phyloP scores from a whole-genome alignment of 2,888 invertebrate species.

The Quadriops clusia region DNA sequence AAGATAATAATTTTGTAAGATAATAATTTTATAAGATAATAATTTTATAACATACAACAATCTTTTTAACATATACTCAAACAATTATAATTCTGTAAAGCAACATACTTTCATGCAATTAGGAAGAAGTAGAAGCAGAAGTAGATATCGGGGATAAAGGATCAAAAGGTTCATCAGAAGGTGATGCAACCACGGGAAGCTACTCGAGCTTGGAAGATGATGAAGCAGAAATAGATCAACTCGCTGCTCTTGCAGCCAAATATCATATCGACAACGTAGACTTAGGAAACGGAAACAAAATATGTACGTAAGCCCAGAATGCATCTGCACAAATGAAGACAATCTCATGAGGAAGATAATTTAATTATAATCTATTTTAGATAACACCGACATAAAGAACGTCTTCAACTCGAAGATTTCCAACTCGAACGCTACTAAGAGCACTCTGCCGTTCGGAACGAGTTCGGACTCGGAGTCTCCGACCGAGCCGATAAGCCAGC shows the following conservation, averaged over 20 bases:
- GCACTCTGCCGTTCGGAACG: constrained; percentile 29
- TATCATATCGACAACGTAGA: constrained; percentile 35
- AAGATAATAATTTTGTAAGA: too few relatives aligned
- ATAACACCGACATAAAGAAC: constrained; percentile 11
- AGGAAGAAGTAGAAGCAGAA: constrained; percentile 26
- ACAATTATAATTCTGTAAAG: background rate
- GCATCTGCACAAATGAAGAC: constrained; percentile 3
- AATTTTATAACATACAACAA: too few relatives aligned
- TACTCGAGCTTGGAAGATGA: constrained; percentile 44
- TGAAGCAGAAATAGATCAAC: constrained; percentile 36
- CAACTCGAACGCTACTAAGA: constrained; percentile 12
- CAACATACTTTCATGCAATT: constrained; percentile 10
- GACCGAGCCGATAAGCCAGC: constrained; percentile 40
- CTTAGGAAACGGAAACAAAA: constrained; percentile 36
- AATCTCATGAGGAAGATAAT: constrained; percentile 9
- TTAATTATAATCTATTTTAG: constrained; percentile 7
- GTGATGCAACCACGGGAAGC: constrained; percentile 41
- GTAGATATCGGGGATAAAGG: constrained; percentile 27
- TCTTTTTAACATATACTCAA: too few relatives aligned
- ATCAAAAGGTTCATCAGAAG: constrained; percentile 36
- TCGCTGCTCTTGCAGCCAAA: constrained; percentile 33
- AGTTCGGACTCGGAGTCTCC: constrained; percentile 44
- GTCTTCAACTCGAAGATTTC: constrained; percentile 15
- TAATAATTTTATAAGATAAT: too few relatives aligned
- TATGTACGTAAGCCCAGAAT: constrained; percentile 28